These are phyloP conservation scores for Myodes glareolus DNA, from an alignment of 2,113 vertebrate species.

Conservation along the genomic window DNA sequence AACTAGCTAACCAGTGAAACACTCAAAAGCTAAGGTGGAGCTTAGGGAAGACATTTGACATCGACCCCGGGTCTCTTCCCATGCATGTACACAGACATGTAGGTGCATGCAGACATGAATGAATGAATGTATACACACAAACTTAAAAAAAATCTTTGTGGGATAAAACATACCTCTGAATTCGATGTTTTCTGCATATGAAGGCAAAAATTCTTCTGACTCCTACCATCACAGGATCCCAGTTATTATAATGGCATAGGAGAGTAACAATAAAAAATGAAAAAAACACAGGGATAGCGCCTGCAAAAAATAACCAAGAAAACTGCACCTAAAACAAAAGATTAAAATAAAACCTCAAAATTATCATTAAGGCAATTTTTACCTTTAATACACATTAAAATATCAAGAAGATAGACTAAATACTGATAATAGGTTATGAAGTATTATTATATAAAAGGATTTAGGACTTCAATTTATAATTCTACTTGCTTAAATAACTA, in stretches of 20 bases:
- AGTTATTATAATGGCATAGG: constrained; percentile 98
- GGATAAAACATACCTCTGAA: constrained; percentile 89
- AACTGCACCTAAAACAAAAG: constrained; percentile 91
- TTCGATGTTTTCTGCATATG: constrained; percentile 94
- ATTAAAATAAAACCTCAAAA: constrained; percentile 64
- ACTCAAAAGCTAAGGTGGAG: neutral
- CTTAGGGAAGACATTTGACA: neutral
- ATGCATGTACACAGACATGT: neutral
- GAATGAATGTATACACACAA: neutral
- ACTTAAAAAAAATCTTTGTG: neutral
- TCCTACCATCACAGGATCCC: constrained; percentile 97
- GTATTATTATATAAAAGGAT: constrained; percentile 42
- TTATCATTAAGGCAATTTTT: constrained; percentile 16
- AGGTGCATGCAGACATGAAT: neutral
- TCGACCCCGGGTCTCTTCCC: neutral
- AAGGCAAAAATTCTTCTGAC: constrained; percentile 95
- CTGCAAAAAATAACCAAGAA: constrained; percentile 97
- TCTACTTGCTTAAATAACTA: constrained; percentile 47
- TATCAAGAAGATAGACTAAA: neutral
- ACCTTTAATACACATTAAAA: constrained; percentile 43
- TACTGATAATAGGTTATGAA: constrained; percentile 5
- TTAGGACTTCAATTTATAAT: neutral
- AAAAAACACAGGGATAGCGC: constrained; percentile 95
- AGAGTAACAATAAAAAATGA: constrained; percentile 95
- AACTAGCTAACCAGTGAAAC: neutral